Evolutionary conservation across 92 coral and sea anemone species (phyloP), one percentile per base, ranked within the genome.

Genomic region (Zoanthus sansibaricus): DNA sequence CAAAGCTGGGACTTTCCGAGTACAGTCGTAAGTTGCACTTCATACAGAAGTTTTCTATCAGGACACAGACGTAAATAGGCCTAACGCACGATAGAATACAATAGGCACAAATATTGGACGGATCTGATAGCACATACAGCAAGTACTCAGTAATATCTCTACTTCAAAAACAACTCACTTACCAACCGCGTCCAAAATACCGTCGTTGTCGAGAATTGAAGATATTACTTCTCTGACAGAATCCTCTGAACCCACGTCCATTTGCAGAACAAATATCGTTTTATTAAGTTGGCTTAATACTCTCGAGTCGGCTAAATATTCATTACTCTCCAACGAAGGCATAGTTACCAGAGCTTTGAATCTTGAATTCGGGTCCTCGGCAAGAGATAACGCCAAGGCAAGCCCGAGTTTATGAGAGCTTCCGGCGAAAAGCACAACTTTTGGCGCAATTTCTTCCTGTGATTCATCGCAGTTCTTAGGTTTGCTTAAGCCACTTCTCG

Each of bases 141-240:
- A 55, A 30, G 42, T 56, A 46, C 6, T 17, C 64, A 33, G n/a
- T 45, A n/a, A n/a, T 67, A 20, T 54, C n/a, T 11, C 33, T 25
- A 82, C 7, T n/a, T 16, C 56, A 13, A 78, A 72, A 15, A 8
- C 51, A 7, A 20, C 5, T 30, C 18, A 73, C 98, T 91, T 88
- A 97, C 99, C 99, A 58, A 97, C 89, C 11, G 98, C 95, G 67
- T 97, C 99, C 31, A 97, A 71, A 75, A 93, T 90, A 12, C 98
- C 99, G 72, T 97, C 98, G 76, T 93, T 95, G 45, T 95, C 98
- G 87, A 90, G 89, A 74, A 97, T 97, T 78, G 92, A 95, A 44
- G 95, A 87, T 18, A 97, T 92, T 20, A 94, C 97, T 7, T 91
- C 89, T 11, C 78, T 90, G 66, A 97, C 93, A 52, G 96, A 95